Evolutionary conservation across 2,113 vertebrate genomes (phyloP), one percentile per base, ranked within the genome.

Genomic region (Zingel zingel): DNA sequence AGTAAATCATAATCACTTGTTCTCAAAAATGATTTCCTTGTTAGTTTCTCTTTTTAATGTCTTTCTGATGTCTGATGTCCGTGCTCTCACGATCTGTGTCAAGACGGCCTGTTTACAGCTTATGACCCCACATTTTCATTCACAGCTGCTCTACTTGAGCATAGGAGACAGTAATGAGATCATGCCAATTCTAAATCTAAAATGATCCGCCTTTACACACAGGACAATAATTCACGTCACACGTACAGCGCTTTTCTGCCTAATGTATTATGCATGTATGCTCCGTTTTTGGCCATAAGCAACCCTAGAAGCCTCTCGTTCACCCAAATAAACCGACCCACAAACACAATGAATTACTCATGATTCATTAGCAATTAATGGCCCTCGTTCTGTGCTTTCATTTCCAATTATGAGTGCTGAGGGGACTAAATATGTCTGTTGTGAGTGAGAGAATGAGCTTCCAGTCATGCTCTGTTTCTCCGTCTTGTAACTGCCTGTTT

Each of bases 271-370:
- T 95, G 94, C 88, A 95, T 93, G 80, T 77, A 11, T 59, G 76
- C 80, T 84, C 86, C 56, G 73, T 94, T 91, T 94, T 86, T 88
- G 83, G 91, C 90, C 91, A 93, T 84, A 86, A 93, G 93, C 93
- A 91, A 92, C 92, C 77, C 88, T 88, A 81, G 82, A 84, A 92
- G 90, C 87, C 86, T 84, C 90, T 84, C 79, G 61, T 88, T 93
- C 91, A 90, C 89, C 93, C 84, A 91, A 94, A 94, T 94, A 94
- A 94, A 95, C 84, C 91, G 88, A 91, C 93, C 91, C 91, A 85
- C 93, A 94, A 96, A 94, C 94, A 94, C 91, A 92, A 94, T 96
- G 90, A 95, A 96, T 96, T 95, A 95, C 93, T 94, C 94, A 95
- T 95, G 94, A 94, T 93, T 94, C 94, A 94, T 95, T 94, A 95